Percentiles rank a stretch among this genome's conserved stretches.
phyloP scores from a whole-genome alignment of 2,888 invertebrate genomes.

The Onthophagus sagittarius region DNA sequence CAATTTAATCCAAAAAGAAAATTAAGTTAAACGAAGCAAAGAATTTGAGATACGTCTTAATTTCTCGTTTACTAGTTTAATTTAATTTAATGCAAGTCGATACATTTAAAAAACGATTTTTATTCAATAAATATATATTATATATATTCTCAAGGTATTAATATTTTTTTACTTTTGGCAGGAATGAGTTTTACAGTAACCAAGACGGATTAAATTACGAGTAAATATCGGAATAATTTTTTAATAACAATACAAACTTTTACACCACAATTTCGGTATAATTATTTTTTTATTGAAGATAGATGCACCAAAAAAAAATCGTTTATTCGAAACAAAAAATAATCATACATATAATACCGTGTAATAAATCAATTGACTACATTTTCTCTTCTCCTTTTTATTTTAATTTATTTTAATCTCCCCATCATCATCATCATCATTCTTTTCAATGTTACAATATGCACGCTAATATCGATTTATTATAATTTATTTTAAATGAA shows the following conservation, averaged over 20 bases:
- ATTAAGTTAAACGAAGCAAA: background rate
- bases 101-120: slow-evolving; percentile 30
- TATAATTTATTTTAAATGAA: background rate
- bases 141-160: slow-evolving; percentile 8
- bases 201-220: slow-evolving; percentile 29
- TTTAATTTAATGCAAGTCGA: slow-evolving; percentile 19
- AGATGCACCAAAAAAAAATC: background rate
- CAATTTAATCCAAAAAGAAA: background rate
- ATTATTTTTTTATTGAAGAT: background rate
- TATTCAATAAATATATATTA: slow-evolving; percentile 20
- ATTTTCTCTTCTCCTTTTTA: background rate
- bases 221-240: slow-evolving; percentile 3
- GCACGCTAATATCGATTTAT: background rate
- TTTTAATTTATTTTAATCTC: background rate
- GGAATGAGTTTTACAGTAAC: slow-evolving; percentile 24
- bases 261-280: no score
- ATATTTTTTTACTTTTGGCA: slow-evolving; percentile 18
- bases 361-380: slow-evolving; percentile 8
- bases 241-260: background rate
- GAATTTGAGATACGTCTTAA: background rate
- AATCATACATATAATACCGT: background rate
- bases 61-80: slow-evolving; percentile 7
- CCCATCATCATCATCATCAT: background rate
- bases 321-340: background rate
- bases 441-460: background rate